Base-by-base conservation (phyloP, 92 coral and sea anemone genomes). In the Pocillopora grandis region DNA sequence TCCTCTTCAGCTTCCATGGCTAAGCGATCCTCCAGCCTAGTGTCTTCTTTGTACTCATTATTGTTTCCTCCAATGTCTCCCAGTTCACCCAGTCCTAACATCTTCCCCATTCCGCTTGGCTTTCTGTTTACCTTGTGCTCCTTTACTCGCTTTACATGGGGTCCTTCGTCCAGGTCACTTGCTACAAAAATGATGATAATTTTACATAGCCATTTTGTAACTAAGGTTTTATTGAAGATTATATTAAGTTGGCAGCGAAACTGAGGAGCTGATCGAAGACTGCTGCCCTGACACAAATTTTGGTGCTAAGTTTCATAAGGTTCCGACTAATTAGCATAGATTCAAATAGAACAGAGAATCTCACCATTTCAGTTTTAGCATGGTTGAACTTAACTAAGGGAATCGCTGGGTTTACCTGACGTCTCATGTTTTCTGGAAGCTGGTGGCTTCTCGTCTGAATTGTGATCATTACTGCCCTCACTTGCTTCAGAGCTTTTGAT, bases 1-100 rank as follows among this genome's bases (percentile, higher is more conserved):
- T 96, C 98, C 68, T 96, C 99, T 75, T 96, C 99, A 16, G 99
- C 99, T 59, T 96, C 99, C 89, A 96, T 83, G 17, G 99, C 99
- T 77, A 96, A 79, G 33, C 98, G 90, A 80, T 94, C 98, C 76
- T 94, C 98, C 36, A 96, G 88, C 23, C 87, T 88, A 6, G 99
- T 96, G 77, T 96, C 99, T 57, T 96, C 99, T 57, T 92, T 93
- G 87, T 96, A 96, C 20, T 84, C 59, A 76, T 90, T 92, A 37
- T 79, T 85, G 65, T 76, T 83, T 31, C 86, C 82, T 16, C 91
- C 86, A n/a, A 90, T 37, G 61, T 88, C 85, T 71, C 92, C 91
- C 62, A 96, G 80, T 48, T 93, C 95, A 23, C 90, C 84, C 63
- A 96, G 78, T 52, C 90, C 88, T 56, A 87, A 75, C 94, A 92